A percentile compares a stretch with the other conserved stretches of the same genome.
phyloP scores from a whole-genome alignment of 2,113 vertebrate species.

The Carassius gibelio region DNA sequence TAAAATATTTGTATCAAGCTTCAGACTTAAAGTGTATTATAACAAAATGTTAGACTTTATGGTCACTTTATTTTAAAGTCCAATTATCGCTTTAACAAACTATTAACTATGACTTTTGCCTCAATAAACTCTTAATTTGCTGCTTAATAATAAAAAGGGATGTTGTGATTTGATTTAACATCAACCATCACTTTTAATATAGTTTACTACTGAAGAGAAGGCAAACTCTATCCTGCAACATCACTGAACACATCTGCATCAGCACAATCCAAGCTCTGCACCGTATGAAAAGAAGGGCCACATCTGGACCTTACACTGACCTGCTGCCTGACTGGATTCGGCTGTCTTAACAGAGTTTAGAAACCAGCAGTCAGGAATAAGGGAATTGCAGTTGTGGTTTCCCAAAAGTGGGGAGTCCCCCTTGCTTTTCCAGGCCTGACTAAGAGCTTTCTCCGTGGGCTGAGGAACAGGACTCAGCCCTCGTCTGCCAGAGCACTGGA shows the following conservation, averaged over 20 bases:
- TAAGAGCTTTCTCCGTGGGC: slow-evolving; percentile 43
- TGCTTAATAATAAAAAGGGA: no score
- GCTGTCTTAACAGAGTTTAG: slow-evolving; percentile 2
- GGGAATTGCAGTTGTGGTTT: slow-evolving; percentile 40
- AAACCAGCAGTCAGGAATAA: slow-evolving; percentile 17
- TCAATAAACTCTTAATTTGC: no score
- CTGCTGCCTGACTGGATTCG: slow-evolving; percentile 42
- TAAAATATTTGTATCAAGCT: background rate
- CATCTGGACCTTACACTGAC: slow-evolving; percentile 39
- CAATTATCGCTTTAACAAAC: no score
- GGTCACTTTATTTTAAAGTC: no score
- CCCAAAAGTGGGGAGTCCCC: slow-evolving; percentile 49
- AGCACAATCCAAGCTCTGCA: background rate
- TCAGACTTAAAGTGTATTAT: background rate
- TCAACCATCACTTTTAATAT: background rate
- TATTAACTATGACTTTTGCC: no score
- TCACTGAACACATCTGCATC: slow-evolving; percentile 17
- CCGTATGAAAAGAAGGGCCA: slow-evolving; percentile 40
- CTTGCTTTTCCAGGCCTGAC: slow-evolving; percentile 45
- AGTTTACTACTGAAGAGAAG: background rate
- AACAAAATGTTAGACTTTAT: background rate
- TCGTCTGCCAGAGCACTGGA: slow-evolving; percentile 35
- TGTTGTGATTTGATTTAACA: background rate
- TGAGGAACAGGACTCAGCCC: slow-evolving; percentile 38
- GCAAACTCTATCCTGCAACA: background rate